Conservation (phyloP, 2,113 vertebrate genomes). For the Octodon degus region DNA sequence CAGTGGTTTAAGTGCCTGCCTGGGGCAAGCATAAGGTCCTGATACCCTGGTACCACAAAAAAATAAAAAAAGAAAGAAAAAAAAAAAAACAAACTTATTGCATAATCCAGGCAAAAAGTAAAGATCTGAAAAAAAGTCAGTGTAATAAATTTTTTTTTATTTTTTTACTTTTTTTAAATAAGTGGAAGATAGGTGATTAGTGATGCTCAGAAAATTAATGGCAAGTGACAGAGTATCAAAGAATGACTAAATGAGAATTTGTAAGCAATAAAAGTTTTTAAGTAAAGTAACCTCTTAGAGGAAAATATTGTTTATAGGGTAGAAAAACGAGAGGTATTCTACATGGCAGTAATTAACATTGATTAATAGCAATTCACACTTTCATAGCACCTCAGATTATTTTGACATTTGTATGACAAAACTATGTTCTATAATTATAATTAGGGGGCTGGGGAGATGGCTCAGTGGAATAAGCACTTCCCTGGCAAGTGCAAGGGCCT, state of each 20-base stretch:
- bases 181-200: background rate
- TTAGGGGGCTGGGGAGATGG: no score
- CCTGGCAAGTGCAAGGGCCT: no score
- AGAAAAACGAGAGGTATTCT: background rate
- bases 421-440: background rate
- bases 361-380: background rate
- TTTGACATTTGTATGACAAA: constrained; percentile 18
- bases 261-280: background rate
- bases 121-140: background rate
- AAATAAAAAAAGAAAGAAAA: no score
- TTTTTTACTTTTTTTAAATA: background rate
- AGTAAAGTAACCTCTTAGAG: background rate
- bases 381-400: constrained; percentile 9
- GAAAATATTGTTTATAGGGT: no score
- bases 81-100: background rate
- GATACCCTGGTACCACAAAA: no score
- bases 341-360: background rate
- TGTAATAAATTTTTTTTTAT: background rate
- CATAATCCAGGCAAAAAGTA: background rate
- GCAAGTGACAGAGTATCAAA: background rate
- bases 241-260: constrained; percentile 2
- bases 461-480: no score
- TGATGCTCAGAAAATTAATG: background rate
- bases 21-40: no score
- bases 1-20: no score